phyloP scores from a whole-genome alignment of 2,888 invertebrate genomes.

The Trypoxylon attenuatum region DNA sequence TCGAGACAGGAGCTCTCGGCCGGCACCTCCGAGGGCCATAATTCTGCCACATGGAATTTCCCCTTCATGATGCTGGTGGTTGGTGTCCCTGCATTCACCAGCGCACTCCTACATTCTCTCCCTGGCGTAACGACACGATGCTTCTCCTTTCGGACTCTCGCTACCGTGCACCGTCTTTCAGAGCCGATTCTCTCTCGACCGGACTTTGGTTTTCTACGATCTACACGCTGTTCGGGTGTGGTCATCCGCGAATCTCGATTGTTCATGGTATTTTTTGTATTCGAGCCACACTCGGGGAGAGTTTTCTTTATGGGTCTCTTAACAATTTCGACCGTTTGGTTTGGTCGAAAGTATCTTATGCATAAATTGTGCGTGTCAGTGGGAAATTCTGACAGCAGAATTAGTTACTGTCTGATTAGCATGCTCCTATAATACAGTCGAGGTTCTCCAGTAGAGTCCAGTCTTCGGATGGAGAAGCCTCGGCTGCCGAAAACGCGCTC shows the following conservation, averaged over 20 bases:
- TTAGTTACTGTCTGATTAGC: no score
- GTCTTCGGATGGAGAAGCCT: background rate
- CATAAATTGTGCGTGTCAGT: no score
- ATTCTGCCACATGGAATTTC: conserved; percentile 55
- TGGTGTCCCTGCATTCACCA: conserved; percentile 25
- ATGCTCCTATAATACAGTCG: background rate
- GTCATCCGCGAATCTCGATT: no score
- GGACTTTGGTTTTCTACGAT: background rate
- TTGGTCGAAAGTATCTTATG: no score
- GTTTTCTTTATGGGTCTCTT: no score
- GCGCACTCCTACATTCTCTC: conserved; percentile 40
- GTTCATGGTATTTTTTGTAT: no score
- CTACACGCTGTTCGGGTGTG: no score
- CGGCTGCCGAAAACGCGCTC: background rate
- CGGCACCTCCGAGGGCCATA: conserved; percentile 52
- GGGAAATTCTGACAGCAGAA: no score
- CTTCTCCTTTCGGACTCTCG: conserved; percentile 69
- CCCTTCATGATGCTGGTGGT: conserved; percentile 31
- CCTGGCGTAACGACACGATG: no score
- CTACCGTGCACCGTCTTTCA: conserved; percentile 1
- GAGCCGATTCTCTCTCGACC: background rate
- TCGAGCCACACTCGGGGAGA: no score
- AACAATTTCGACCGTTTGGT: no score
- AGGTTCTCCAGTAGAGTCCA: background rate
- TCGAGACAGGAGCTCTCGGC: conserved; percentile 41